phyloP scores from a whole-genome alignment of 2,113 vertebrate species.

The Ailurus styani region DNA sequence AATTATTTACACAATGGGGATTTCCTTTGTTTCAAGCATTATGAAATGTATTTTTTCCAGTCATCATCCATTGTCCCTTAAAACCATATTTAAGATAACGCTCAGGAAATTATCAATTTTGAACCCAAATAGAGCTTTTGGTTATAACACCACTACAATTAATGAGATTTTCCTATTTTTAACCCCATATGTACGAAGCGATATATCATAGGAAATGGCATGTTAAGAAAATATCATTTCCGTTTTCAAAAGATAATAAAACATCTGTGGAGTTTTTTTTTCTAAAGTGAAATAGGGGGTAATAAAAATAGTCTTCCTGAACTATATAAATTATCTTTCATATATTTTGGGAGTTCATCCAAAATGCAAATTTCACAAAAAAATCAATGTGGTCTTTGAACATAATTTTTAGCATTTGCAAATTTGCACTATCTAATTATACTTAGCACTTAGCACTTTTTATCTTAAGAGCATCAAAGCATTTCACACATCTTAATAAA shows the following conservation, averaged over 20 bases:
- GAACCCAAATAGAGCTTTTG: conserved; percentile 22
- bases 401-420: conserved; percentile 48
- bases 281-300: background rate
- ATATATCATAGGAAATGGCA: conserved; percentile 53
- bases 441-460: conserved; percentile 27
- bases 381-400: conserved; percentile 36
- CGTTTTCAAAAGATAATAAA: conserved; percentile 59
- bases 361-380: conserved; percentile 51
- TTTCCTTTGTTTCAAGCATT: conserved; percentile 26
- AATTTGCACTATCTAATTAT: conserved; percentile 55
- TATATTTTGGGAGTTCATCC: conserved; percentile 33
- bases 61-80: background rate
- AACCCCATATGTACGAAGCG: conserved; percentile 40
- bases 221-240: conserved; percentile 54
- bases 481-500: conserved; percentile 59
- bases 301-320: conserved; percentile 58
- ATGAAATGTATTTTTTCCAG: background rate
- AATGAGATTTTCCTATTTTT: conserved; percentile 40
- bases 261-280: background rate
- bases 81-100: background rate
- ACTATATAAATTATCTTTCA: conserved; percentile 31
- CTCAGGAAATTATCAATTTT: conserved; percentile 1
- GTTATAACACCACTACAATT: conserved; percentile 17
- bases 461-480: conserved; percentile 42
- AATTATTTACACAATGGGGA: background rate